Percentiles rank a stretch among this genome's conserved stretches.
Evolutionary conservation across 2,888 invertebrate species (phyloP).

Genomic region (Cynaeus angustus): DNA sequence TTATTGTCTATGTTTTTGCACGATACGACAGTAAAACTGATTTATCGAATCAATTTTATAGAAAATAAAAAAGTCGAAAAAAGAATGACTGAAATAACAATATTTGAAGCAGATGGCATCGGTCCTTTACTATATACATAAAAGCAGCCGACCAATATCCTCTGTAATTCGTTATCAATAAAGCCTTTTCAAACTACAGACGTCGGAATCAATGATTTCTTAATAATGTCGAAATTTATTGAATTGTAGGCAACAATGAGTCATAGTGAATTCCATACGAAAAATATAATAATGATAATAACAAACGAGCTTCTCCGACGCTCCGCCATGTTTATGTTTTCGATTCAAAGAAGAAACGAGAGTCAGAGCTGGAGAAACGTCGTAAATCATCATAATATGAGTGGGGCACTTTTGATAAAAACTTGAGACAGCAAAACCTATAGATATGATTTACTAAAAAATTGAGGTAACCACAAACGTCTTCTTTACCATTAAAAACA

Average conservation of each 20-base stretch:
- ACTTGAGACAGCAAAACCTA: constrained; percentile 30
- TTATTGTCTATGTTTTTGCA: constrained; percentile 8
- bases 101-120: constrained; percentile 23
- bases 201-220: constrained; percentile 14
- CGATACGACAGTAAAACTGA: constrained; percentile 17
- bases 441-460: constrained; percentile 28
- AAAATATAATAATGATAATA: constrained; percentile 9
- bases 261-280: background rate
- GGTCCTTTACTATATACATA: constrained; percentile 19
- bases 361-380: constrained; percentile 20
- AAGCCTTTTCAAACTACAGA: background rate
- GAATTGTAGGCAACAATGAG: background rate
- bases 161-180: constrained; percentile 19
- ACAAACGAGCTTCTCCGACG: background rate
- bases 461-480: constrained; percentile 21
- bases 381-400: constrained; percentile 34
- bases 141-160: background rate
- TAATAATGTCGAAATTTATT: constrained; percentile 19
- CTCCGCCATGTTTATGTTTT: constrained; percentile 32
- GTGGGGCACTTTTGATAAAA: constrained; percentile 39
- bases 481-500: constrained; percentile 26
- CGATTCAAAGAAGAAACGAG: constrained; percentile 34
- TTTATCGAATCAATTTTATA: constrained; percentile 15
- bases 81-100: constrained; percentile 17
- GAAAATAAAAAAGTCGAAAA: constrained; percentile 5